Percentiles rank a stretch among this genome's conserved stretches.
phyloP scores from a whole-genome alignment of 37 sponge, comb jelly and placozoan species.

The Tethya wilhelma region DNA sequence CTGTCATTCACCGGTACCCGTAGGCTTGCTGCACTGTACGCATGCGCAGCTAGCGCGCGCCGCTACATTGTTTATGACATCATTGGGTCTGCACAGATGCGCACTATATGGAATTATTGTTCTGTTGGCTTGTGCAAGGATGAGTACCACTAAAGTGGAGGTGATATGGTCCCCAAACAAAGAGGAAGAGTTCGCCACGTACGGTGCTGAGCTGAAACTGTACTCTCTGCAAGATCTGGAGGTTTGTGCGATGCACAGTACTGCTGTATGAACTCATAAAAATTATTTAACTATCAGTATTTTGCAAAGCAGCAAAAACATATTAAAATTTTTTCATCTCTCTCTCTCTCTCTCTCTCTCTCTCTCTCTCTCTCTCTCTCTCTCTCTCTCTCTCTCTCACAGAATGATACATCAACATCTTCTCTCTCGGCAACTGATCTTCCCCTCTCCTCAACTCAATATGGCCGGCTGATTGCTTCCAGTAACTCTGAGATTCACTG shows the following conservation, averaged over 20 bases:
- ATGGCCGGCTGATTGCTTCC: slow-evolving; percentile 38
- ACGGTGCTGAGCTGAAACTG: slow-evolving; percentile 59
- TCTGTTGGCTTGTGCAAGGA: too few relatives aligned
- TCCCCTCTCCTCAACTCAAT: background rate
- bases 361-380: slow-evolving; percentile 32
- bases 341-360: slow-evolving; percentile 38
- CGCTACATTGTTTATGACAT: too few relatives aligned
- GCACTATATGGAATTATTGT: too few relatives aligned
- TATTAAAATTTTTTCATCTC: background rate
- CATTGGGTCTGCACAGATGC: too few relatives aligned
- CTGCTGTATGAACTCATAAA: too few relatives aligned
- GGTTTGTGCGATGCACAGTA: too few relatives aligned
- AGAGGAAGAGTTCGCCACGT: slow-evolving; percentile 67
- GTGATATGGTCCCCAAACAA: slow-evolving; percentile 77
- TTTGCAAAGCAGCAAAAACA: too few relatives aligned
- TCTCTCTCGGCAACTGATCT: background rate
- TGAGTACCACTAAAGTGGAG: slow-evolving; percentile 49
- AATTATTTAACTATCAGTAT: background rate
- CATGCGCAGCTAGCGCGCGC: too few relatives aligned
- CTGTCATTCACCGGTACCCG: too few relatives aligned
- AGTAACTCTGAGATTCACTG: slow-evolving; percentile 46
- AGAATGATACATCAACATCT: background rate
- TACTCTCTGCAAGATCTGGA: slow-evolving; percentile 40
- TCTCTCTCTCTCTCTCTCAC: slow-evolving; percentile 26
- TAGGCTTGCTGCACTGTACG: too few relatives aligned